Base-by-base conservation (phyloP, 2,113 vertebrate species). In the Brevimyrus niger region DNA sequence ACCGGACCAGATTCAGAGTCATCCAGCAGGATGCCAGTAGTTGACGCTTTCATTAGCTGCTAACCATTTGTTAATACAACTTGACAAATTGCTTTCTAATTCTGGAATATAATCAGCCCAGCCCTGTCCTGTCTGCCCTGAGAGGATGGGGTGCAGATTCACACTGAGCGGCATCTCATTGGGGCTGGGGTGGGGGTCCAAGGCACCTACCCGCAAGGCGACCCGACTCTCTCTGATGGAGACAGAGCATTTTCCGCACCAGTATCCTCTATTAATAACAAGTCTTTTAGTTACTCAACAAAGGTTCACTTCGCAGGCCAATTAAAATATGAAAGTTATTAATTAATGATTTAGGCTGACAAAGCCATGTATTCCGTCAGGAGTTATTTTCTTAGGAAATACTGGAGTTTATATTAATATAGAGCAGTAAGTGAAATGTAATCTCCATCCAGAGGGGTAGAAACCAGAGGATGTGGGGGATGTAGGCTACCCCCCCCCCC, bases 51-150 rank as follows among this genome's bases (percentile, higher is more conserved):
- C 0, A 89, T 90, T 86, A 89, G 88, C 89, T 87, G 89, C 90
- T 0, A 0, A 73, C 89, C 65, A 17, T 90, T 91, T 91, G 80
- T 91, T 91, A 89, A 31, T 86, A 87, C 90, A 47, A 82, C 92
- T 87, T 90, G 87, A 69, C 1, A 31, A 92, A 88, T 89, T 89
- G 1, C 0, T 86, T 90, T 88, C 51, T 86, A 88, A 89, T 89
- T 88, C 87, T 69, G 73, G 0, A 0, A n/a, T 85, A 86, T 87
- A 27, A 86, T 2, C 0, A 17, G 4, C 31, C 53, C 80, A 69
- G 89, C 10, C 47, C 46, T 86, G 89, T 86, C 87, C 85, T 61
- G 50, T 89, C 85, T 61, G 44, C 15, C 44, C 0, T 9, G 51
- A 27, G 61, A 7, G 48, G 65, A 8, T 53, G 47, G 51, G 51